A percentile compares a stretch with the other conserved stretches of the same genome.
These are phyloP conservation scores for Actinernus sp. DNA, from an alignment of 92 coral and sea anemone species.

Conservation along the genomic window DNA sequence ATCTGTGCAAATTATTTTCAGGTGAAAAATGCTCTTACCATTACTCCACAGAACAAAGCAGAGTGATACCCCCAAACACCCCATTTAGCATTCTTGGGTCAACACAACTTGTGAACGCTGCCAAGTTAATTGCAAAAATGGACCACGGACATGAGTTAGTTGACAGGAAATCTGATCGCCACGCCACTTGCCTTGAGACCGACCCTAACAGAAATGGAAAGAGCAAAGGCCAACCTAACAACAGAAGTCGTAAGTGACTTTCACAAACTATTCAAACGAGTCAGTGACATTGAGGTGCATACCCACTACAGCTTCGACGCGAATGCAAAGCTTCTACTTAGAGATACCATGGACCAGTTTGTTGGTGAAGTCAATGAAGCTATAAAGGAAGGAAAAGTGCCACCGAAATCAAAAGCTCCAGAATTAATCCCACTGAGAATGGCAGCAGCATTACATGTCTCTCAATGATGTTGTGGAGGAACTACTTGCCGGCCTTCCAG, in stretches of 20 bases:
- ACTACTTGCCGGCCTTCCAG: constrained; percentile 2
- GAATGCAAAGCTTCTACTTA: too few species aligned
- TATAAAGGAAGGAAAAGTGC: too few species aligned
- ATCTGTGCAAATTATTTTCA: too few species aligned
- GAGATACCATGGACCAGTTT: too few species aligned
- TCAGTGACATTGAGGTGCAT: too few species aligned
- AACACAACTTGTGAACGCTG: too few species aligned
- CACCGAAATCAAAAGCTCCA: constrained; percentile 36
- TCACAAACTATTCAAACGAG: too few species aligned
- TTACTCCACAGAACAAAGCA: too few species aligned
- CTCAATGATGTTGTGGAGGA: constrained; percentile 20
- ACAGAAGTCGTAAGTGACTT: background rate
- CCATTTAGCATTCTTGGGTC: constrained; percentile 63
- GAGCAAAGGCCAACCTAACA: background rate
- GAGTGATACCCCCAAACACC: constrained; percentile 37
- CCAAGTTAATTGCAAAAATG: constrained; percentile 59
- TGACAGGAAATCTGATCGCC: constrained; percentile 50
- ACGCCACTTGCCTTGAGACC: constrained; percentile 49
- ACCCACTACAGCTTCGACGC: too few species aligned
- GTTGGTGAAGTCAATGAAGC: too few species aligned
- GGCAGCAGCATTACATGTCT: constrained; percentile 25
- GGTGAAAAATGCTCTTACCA: too few species aligned
- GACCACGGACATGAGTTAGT: constrained; percentile 62
- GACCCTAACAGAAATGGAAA: constrained; percentile 40
- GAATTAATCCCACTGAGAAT: constrained; percentile 49